These are phyloP conservation scores for Rhopalosiphum padi DNA, from an alignment of 1,140 invertebrate species.

Conservation along the genomic window DNA sequence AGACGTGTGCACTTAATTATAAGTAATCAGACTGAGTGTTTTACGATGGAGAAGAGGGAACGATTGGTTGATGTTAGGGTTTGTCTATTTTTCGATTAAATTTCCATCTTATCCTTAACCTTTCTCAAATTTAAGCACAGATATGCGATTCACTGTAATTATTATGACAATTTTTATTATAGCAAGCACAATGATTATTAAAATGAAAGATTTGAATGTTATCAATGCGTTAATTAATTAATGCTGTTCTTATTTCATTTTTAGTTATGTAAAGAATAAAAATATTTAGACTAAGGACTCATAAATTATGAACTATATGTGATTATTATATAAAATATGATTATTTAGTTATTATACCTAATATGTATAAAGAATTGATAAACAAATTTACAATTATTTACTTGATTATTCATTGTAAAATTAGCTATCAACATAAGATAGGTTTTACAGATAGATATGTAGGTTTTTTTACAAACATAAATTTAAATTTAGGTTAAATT, in stretches of 20 bases:
- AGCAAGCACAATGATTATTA: no score
- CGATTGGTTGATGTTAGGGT: no score
- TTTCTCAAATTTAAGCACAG: neutral
- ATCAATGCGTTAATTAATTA: neutral
- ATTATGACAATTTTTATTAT: neutral
- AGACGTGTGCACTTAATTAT: neutral
- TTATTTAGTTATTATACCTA: no score
- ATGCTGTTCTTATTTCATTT: neutral
- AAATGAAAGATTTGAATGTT: neutral
- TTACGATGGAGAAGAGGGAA: neutral
- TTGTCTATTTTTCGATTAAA: neutral
- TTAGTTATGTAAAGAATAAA: no score
- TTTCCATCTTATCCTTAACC: neutral
- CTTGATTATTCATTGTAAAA: neutral
- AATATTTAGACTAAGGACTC: no score
- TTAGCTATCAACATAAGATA: neutral
- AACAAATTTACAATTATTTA: neutral
- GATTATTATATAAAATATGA: no score
- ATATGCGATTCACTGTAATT: neutral
- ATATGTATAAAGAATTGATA: neutral
- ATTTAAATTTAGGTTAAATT: no score
- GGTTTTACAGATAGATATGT: no score
- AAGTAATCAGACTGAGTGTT: neutral
- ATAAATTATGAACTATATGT: no score
- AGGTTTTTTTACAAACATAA: neutral